Evolutionary conservation across 2,888 invertebrate species (phyloP), one percentile per base, ranked within the genome.

Genomic region (Candidula unifasciata): DNA sequence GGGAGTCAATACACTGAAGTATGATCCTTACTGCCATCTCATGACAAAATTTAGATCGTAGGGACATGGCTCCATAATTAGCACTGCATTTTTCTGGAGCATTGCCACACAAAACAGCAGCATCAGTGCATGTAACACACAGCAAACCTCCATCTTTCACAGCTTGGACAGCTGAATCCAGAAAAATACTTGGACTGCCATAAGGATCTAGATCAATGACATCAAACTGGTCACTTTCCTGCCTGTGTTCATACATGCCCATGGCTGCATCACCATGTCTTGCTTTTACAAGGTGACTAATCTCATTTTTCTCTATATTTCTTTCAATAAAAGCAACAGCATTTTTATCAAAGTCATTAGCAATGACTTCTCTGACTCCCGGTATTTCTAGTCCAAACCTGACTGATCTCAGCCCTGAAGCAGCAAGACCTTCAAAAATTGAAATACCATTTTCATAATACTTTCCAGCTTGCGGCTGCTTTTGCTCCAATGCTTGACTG

Each of bases 151-250:
- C 93, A 88, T 92, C 91, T 33, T 86, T 82, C 0, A 93, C 90
- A 13, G 93, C 90, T 87, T 93, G 93, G 1, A 94, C 92, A 37
- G 93, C 92, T 0, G 92, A 90, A 90, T 94, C 93, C 0, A 99
- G 95, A 94, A 99, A 99, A 68, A 96, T 96, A 1, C 97, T 96
- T 0, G 99, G 98, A 90, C 97, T 97, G 2, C 99, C 99, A 89
- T 99, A 99, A 0, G 99, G 99, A 94, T 99, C 99, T 84, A 99
- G 94, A 94, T 99, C 99, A 80, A 99, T 96, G 0, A 96, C 97
- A 91, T 98, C 96, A 93, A 98, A 99, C 66, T 96, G 95, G 10
- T 96, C 95, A 2, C 94, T 92, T 35, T 95, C 94, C 33, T 94
- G 94, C 80, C 96, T 96, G 90, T 96, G 96, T 89, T 90, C 88